Conservation (phyloP, 2,113 vertebrate genomes). For the Scomber japonicus region DNA sequence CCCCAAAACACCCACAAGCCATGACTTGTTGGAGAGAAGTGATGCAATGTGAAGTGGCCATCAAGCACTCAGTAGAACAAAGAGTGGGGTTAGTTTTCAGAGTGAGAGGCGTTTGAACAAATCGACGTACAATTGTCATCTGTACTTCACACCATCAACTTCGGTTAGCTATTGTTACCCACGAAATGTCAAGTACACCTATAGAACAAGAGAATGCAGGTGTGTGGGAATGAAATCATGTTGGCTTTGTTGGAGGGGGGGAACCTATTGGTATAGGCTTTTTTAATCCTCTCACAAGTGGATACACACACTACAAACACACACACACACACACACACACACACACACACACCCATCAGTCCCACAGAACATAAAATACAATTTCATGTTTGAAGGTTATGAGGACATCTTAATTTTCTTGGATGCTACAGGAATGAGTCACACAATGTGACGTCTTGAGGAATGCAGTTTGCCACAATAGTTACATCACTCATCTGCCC, state of each 20-base stretch:
- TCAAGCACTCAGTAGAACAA: slow-evolving; percentile 19
- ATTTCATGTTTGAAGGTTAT: slow-evolving; percentile 34
- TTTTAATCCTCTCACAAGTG: slow-evolving; percentile 16
- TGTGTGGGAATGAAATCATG: neutral
- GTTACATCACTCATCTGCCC: slow-evolving; percentile 11
- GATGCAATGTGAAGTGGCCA: slow-evolving; percentile 45
- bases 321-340: neutral
- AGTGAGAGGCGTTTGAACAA: slow-evolving; percentile 58
- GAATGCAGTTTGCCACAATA: slow-evolving; percentile 22
- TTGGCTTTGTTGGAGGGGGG: neutral
- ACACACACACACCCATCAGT: neutral
- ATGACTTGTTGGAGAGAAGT: neutral
- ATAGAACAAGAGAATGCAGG: slow-evolving; percentile 1
- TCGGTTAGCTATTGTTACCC: slow-evolving; percentile 43
- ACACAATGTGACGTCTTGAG: slow-evolving; percentile 32
- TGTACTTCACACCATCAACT: slow-evolving; percentile 41
- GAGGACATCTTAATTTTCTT: slow-evolving; percentile 8
- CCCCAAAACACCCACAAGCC: neutral
- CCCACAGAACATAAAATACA: neutral
- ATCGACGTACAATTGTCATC: slow-evolving; percentile 28
- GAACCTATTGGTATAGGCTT: neutral
- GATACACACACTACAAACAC: neutral
- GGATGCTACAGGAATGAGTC: slow-evolving; percentile 34
- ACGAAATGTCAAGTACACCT: slow-evolving; percentile 61
- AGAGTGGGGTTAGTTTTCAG: slow-evolving; percentile 10